Evolutionary conservation across 2,797 vertebrate genomes (phyloP), one percentile per base, ranked within the genome.

Genomic region (Capromys pilorides): DNA sequence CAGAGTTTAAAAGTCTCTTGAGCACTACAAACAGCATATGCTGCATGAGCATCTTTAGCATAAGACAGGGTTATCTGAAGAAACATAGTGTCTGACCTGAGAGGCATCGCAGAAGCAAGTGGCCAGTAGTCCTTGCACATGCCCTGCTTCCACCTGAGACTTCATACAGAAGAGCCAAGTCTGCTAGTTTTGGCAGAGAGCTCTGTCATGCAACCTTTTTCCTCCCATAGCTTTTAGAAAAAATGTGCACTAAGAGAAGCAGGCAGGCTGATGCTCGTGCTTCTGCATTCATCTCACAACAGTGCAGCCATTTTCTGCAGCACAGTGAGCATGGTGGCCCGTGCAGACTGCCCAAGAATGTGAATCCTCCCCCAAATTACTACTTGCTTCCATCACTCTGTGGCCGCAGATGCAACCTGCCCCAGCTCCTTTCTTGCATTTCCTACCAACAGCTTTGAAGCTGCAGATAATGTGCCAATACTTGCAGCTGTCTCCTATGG

Each of bases 401-500:
- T 83, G 45, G 61, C 31, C 16, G 59, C 45, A 7, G 28, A 21
- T 51, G 45, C 22, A 49, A 39, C 24, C 31, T 51, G 4, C 45
- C 59, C n/a, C 51, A 78, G 14, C 18, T 31, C 69, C 51, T 77
- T 41, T 26, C 5, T 8, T 69, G n/a, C 10, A 19, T 88, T 92
- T 92, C 41, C 51, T 31, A 7, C 66, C 71, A 62, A 22, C 5
- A 49, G 9, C 33, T 24, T 36, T 75, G 78, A 3, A 31, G 19
- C 64, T 86, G 26, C 57, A 77, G n/a, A 71, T 45, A 90, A 66
- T 9, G 28, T 41, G 36, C 31, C 78, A 51, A 49, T 33, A 39
- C 45, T 90, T 64, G 75, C 75, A 91, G 49, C 41, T 69, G 36
- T 87, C 41, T 88, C n/a, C 75, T 91, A 31, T 71, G 62, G 62